These are phyloP conservation scores for Hirudinaria manillensis DNA, from an alignment of 2,888 invertebrate species.

Conservation along the genomic window DNA sequence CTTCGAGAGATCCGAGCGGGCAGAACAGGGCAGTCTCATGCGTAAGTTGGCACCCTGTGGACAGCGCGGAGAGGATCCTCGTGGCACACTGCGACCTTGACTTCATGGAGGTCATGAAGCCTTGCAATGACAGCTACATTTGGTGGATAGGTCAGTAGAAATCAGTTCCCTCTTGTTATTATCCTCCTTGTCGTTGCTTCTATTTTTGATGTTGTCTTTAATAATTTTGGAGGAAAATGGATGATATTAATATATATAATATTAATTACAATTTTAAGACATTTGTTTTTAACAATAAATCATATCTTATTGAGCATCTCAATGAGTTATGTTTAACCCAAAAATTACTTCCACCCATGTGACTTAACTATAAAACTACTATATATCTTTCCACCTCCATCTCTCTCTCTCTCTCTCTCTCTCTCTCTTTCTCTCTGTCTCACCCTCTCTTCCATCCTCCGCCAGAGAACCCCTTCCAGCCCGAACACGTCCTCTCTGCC, in stretches of 20 bases:
- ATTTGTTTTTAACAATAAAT: too few relatives aligned
- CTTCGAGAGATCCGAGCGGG: slow-evolving; percentile 30
- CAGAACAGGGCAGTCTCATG: slow-evolving; percentile 21
- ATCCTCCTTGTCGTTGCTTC: background rate
- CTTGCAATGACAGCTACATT: slow-evolving; percentile 32
- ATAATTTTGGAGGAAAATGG: background rate
- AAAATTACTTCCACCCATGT: too few relatives aligned
- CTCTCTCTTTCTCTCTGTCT: too few relatives aligned
- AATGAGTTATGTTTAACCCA: too few relatives aligned
- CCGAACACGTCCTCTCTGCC: slow-evolving; percentile 24
- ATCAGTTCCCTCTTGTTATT: too few relatives aligned
- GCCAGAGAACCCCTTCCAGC: slow-evolving; percentile 30
- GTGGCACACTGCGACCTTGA: slow-evolving; percentile 29
- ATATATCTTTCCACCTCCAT: too few relatives aligned
- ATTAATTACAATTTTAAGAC: background rate
- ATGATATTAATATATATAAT: background rate
- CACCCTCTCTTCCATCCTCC: too few relatives aligned
- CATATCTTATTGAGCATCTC: too few relatives aligned
- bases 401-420: too few relatives aligned
- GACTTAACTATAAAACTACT: too few relatives aligned
- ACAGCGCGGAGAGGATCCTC: slow-evolving; percentile 28
- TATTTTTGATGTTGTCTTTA: background rate
- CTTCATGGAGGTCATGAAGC: slow-evolving; percentile 23
- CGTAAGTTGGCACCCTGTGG: slow-evolving; percentile 31
- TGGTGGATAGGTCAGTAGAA: slow-evolving; percentile 28